Evolutionary conservation across 2,888 invertebrate species (phyloP), one percentile per base, ranked within the genome.

Genomic region (Yponomeuta evonymella): DNA sequence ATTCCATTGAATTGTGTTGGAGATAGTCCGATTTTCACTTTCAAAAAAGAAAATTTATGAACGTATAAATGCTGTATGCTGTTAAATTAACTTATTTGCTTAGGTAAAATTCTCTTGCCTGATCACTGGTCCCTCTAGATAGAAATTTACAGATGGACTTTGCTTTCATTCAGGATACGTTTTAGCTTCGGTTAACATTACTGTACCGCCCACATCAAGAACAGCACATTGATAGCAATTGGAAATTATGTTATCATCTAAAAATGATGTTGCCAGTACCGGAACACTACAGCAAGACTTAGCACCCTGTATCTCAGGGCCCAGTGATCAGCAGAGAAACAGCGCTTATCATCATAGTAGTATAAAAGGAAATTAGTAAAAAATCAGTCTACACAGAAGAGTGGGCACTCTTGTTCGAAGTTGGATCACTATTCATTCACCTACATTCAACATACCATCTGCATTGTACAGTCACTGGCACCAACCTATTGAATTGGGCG

Each of bases 351-450:
- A 75, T 80, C 78, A 75, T 80, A 67, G 48, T 63, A 69, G 71
- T 71, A 72, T 72, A 74, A 73, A 58, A 58, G 70, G 72, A 74
- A 81, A 73, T 69, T 58, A 73, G 71, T 72, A 72, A 85, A 79
- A 89, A 87, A 88, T 90, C 91, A 90, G 91, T 91, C 91, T 85
- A 88, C 81, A 82, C 76, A 64, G 79, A 83, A 81, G 80, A n/a
- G n/a, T n/a, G n/a, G 79, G 79, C 83, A 79, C 74, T 75, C 82
- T 76, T 77, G 79, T 78, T 78, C 77, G 83, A 81, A 78, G 82
- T 84, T 82, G 84, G 82, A 81, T 79, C 75, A 79, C 75, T 77
- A 77, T 79, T 75, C 43, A 8, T 58, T 15, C 51, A 58, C 3
- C 51, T 58, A n/a, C n/a, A n/a, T n/a, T n/a, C n/a, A n/a, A 15